phyloP scores from a whole-genome alignment of 2,797 vertebrate genomes.

The Myotis myotis region DNA sequence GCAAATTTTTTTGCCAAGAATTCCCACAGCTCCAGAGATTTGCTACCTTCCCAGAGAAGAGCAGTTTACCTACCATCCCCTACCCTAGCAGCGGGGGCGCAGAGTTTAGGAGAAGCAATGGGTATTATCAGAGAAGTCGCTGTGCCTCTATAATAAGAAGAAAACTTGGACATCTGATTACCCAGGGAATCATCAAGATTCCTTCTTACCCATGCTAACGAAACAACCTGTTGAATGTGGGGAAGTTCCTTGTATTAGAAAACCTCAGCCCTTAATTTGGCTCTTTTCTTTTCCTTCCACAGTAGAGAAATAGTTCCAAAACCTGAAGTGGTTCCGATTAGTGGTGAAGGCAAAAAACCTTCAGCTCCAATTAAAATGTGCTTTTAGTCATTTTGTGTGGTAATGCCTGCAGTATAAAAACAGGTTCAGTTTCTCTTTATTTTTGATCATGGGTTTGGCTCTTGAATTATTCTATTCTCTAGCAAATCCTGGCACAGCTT shows the following conservation, averaged over 20 bases:
- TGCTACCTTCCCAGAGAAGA: background rate
- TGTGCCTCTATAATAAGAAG: background rate
- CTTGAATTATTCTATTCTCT: constrained; percentile 77
- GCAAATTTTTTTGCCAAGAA: background rate
- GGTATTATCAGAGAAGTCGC: background rate
- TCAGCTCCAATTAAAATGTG: constrained; percentile 69
- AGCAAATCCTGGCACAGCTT: constrained; percentile 74
- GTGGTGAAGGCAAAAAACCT: constrained; percentile 61
- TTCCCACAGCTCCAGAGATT: background rate
- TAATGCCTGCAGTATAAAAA: constrained; percentile 74
- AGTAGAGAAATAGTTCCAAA: constrained; percentile 61
- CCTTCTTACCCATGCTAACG: constrained; percentile 50
- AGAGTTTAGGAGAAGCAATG: background rate
- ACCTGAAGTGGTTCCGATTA: constrained; percentile 71
- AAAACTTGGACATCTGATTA: background rate
- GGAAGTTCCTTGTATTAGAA: constrained; percentile 48
- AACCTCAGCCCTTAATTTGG: constrained; percentile 56
- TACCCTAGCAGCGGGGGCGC: background rate
- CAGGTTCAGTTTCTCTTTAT: constrained; percentile 76
- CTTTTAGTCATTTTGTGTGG: constrained; percentile 66
- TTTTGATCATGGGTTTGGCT: constrained; percentile 70
- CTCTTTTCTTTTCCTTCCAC: constrained; percentile 64
- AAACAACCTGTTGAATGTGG: constrained; percentile 48
- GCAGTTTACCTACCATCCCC: background rate
- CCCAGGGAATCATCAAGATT: background rate